A percentile compares a stretch with the other conserved stretches of the same genome.
phyloP scores from a whole-genome alignment of 1,140 invertebrate species.

The Metaphire vulgaris region DNA sequence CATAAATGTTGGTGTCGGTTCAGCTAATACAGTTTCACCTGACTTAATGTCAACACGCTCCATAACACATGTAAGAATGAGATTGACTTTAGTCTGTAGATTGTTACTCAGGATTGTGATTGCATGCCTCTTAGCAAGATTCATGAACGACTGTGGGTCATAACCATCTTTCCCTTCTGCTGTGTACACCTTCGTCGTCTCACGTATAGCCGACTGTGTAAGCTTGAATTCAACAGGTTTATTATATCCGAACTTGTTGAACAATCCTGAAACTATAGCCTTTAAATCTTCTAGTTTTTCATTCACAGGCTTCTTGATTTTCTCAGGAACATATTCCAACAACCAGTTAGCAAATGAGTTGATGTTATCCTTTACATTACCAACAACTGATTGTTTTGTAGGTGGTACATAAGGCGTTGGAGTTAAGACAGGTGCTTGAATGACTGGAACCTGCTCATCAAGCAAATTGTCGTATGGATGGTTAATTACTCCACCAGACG shows the following conservation, averaged over 20 bases:
- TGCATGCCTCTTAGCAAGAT: neutral
- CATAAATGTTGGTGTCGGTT: neutral
- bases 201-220: neutral
- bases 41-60: neutral
- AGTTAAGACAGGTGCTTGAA: too few relatives aligned
- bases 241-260: neutral
- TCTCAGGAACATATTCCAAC: neutral
- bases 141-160: neutral
- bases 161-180: neutral
- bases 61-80: neutral
- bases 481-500: too few relatives aligned
- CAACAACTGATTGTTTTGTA: neutral
- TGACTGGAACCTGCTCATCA: too few relatives aligned
- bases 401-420: neutral
- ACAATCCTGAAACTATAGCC: neutral
- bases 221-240: neutral
- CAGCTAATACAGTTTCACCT: neutral
- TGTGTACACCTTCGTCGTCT: neutral
- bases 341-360: slow-evolving; percentile 4
- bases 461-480: too few relatives aligned
- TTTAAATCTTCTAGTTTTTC: neutral
- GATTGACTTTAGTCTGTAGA: neutral
- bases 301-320: neutral
- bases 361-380: slow-evolving; percentile 5
- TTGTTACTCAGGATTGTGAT: neutral